Evolutionary conservation across 2,113 vertebrate genomes (phyloP), one percentile per base, ranked within the genome.

Genomic region (Pungitius pungitius): DNA sequence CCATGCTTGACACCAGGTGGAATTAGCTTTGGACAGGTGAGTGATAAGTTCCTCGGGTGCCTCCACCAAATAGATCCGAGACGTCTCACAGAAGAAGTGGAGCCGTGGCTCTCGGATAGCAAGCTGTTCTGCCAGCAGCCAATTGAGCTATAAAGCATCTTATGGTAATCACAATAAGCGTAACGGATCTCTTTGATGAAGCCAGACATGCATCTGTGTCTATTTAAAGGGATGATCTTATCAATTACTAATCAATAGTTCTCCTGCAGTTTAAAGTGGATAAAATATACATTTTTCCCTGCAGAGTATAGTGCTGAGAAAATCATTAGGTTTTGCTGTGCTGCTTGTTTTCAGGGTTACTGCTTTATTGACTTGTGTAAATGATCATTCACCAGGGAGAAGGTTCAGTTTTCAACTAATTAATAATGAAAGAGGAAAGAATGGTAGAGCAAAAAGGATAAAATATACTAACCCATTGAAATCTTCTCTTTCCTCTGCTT

Each of bases 1-100:
- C 78, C 66, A 56, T 90, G 90, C 90, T 91, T 92, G 91, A 94
- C 90, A 93, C 82, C 20, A 47, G 62, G 75, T 18, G 17, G 88
- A 89, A 92, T 93, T 92, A 92, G 75, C 90, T 91, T 82, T 84
- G 86, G 90, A 91, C 87, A 92, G 88, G 85, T 92, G 90, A 93
- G 82, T 90, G 92, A 94, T 92, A 84, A 72, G 83, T 81, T 91
- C 83, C 78, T 43, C 14, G 56, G 68, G 62, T 75, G 75, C 70
- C 78, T 71, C 75, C 12, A 3, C 80, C 81, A 75, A 63, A 86
- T 59, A 72, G 77, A 82, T 82, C 78, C 37, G 42, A 87, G 81
- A 65, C 59, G 12, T 78, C 60, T 76, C 1, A 6, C 7, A 14
- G 63, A 69, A 67, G 15, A 55, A 20, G 45, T 15, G 57, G n/a